Evolutionary conservation across 1,140 invertebrate genomes (phyloP).

Genomic region (Diorhabda elongata): DNA sequence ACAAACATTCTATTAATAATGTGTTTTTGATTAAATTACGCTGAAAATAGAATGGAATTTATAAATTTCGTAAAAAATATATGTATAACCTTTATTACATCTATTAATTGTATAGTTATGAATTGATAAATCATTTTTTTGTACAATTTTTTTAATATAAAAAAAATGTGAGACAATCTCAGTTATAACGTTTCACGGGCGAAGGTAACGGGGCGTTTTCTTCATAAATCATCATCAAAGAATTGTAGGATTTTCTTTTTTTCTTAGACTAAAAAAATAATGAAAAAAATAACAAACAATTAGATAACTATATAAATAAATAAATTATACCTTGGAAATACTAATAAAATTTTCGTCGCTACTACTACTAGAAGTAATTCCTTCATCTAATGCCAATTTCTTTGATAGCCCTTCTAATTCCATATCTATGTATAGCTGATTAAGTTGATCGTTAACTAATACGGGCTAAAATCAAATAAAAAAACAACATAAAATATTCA

Average conservation of each 20-base stretch:
- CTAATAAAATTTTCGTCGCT: conserved; percentile 48
- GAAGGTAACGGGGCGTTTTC: conserved; percentile 57
- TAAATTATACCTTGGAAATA: conserved; percentile 30
- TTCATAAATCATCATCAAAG: conserved; percentile 59
- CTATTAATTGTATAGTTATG: too few relatives aligned
- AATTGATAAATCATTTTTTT: too few relatives aligned
- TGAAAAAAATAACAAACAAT: neutral
- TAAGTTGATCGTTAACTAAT: conserved; percentile 69
- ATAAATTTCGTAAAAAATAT: too few relatives aligned
- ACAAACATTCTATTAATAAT: too few relatives aligned
- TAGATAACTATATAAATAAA: neutral
- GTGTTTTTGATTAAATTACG: too few relatives aligned
- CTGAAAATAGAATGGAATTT: too few relatives aligned
- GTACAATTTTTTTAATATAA: too few relatives aligned
- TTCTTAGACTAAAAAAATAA: conserved; percentile 40
- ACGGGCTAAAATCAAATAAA: conserved; percentile 52
- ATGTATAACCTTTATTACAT: too few relatives aligned
- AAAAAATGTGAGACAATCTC: neutral
- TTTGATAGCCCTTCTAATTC: conserved; percentile 59
- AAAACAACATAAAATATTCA: neutral
- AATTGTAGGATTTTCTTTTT: conserved; percentile 51
- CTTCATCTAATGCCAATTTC: conserved; percentile 60
- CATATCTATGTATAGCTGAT: conserved; percentile 66
- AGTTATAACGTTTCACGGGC: conserved; percentile 28
- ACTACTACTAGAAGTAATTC: conserved; percentile 58